Base-by-base conservation (phyloP, 2,113 vertebrate species). In the Kryptolebias marmoratus region DNA sequence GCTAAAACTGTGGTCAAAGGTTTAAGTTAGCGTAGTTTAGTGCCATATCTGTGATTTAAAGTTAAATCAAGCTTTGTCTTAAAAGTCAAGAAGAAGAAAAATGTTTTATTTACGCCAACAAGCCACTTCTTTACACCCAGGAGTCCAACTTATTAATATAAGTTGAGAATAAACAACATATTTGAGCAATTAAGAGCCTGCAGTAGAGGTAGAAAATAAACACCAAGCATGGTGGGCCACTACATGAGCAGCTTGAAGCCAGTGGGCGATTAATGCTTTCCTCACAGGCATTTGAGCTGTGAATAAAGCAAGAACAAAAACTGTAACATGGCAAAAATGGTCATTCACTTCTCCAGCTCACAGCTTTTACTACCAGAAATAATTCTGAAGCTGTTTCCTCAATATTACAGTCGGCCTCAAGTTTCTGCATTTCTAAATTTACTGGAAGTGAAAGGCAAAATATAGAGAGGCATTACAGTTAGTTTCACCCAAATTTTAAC, bases 1-100 rank as follows among this genome's bases (percentile, higher is more conserved):
- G 47, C 56, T 47, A 22, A 42, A 48, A 18, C 57, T 48, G 60
- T 32, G 74, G 52, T 73, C 36, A 49, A 6, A 74, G 49, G 36
- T 62, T 3, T 58, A 32, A 27, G 52, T 66, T 59, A 61, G 10
- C 64, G 30, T 59, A 47, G 39, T 42, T 60, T 8, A 30, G 42
- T 45, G 14, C 16, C n/a, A 15, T 36, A n/a, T n/a, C 42, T 1
- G 32, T 39, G 16, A 12, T 27, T 60, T 60, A 18, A 42, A 12
- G 18, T 22, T 9, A 9, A 42, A 18, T 22, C 0, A 59, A 39
- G 57, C 11, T 42, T 22, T 1, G 28, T 59, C 2, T 14, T 18
- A n/a, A 2, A 11, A 39, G 32, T 11, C 57, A 18, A 55, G 22
- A 55, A 52, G 50, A n/a, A n/a, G 2, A 16, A 18, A 52, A 52